These are phyloP conservation scores for Glyphotaelius pellucidus DNA, from an alignment of 2,888 invertebrate species.

Conservation along the genomic window DNA sequence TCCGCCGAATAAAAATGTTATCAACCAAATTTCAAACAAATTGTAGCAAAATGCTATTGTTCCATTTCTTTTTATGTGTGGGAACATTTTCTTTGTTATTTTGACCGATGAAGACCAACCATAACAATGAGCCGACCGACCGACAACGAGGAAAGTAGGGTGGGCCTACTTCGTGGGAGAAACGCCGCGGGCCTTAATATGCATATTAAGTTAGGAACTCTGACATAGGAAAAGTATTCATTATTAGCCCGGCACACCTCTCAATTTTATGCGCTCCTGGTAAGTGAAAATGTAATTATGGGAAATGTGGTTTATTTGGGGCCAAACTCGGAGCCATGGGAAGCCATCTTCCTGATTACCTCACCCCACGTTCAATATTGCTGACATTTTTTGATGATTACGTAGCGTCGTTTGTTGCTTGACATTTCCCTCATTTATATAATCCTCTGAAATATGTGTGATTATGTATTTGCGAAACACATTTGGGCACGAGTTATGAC, in stretches of 20 bases:
- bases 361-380: neutral
- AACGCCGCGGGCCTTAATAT: conserved; percentile 15
- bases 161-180: neutral
- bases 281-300: conserved; percentile 60
- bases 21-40: neutral
- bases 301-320: neutral
- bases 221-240: conserved; percentile 54
- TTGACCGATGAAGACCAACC: neutral
- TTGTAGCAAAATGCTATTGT: neutral
- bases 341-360: neutral
- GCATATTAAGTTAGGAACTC: conserved; percentile 32
- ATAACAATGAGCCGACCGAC: neutral
- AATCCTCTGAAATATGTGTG: neutral
- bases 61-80: neutral
- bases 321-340: neutral
- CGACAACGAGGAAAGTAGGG: neutral
- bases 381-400: neutral
- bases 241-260: conserved; percentile 52
- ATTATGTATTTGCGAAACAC: neutral
- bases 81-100: neutral
- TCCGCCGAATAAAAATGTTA: neutral
- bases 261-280: conserved; percentile 57
- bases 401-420: neutral
- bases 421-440: neutral
- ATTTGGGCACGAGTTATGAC: neutral